Conservation (phyloP, 2,888 invertebrate species). For the Meganola albula region DNA sequence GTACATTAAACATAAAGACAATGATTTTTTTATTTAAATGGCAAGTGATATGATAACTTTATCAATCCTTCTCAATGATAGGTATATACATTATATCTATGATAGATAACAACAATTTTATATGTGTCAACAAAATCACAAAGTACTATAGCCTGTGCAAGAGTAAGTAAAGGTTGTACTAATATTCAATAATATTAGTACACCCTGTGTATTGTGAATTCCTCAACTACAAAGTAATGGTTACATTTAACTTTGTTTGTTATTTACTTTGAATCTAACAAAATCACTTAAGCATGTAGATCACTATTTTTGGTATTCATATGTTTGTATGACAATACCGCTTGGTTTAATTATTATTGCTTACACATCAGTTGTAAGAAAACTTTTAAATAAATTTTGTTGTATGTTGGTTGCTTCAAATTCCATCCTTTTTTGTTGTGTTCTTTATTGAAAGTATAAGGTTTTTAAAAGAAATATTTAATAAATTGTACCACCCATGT, state of each 20-base stretch:
- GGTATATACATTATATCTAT: conserved; percentile 46
- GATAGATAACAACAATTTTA: conserved; percentile 41
- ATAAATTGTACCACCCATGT: no score
- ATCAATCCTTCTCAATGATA: conserved; percentile 38
- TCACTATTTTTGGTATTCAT: no score
- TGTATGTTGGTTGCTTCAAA: no score
- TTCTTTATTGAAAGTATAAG: no score
- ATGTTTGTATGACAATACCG: no score
- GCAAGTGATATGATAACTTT: conserved; percentile 79
- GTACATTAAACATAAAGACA: conserved; percentile 50
- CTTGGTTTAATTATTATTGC: no score
- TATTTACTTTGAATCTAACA: conserved; percentile 41
- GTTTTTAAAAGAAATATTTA: no score
- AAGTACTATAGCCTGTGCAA: no score
- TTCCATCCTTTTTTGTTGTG: no score
- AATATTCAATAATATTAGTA: conserved; percentile 40
- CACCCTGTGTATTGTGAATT: conserved; percentile 47
- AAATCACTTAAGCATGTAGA: no score
- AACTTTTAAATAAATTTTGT: no score
- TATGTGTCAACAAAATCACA: conserved; percentile 39
- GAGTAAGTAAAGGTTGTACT: conserved; percentile 34
- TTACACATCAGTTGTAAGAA: no score
- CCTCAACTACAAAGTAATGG: conserved; percentile 33
- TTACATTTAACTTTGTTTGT: conserved; percentile 33
- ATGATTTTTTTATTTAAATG: conserved; percentile 67